These are phyloP conservation scores for Odontomachus brunneus DNA, from an alignment of 1,140 invertebrate genomes.

Conservation along the genomic window DNA sequence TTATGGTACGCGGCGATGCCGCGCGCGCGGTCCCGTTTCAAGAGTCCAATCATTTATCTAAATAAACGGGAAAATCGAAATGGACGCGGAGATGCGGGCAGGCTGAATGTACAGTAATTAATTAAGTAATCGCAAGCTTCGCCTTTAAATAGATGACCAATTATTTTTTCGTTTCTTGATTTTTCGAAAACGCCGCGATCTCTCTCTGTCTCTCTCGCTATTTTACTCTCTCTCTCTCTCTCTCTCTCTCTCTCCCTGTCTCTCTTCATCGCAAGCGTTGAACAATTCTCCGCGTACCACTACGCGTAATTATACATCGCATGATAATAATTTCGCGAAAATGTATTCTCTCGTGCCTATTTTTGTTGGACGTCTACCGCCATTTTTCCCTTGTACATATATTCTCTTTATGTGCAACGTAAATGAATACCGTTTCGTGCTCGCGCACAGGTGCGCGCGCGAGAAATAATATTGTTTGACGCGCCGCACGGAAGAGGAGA, in stretches of 20 bases:
- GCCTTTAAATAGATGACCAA: slow-evolving; percentile 3
- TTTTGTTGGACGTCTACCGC: slow-evolving; percentile 52
- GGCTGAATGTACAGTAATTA: slow-evolving; percentile 37
- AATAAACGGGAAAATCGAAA: slow-evolving; percentile 56
- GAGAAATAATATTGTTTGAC: slow-evolving; percentile 62
- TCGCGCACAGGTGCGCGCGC: slow-evolving; percentile 48
- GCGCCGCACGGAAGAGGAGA: slow-evolving; percentile 42
- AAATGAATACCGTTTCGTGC: slow-evolving; percentile 60
- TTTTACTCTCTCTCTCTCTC: background rate
- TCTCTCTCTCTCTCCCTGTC: slow-evolving; percentile 17
- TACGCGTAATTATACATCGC: slow-evolving; percentile 49
- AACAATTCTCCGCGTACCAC: slow-evolving; percentile 36
- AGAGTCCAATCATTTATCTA: slow-evolving; percentile 60
- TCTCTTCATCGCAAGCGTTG: background rate
- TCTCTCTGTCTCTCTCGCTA: background rate
- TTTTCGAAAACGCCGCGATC: slow-evolving; percentile 9
- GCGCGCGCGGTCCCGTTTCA: slow-evolving; percentile 46
- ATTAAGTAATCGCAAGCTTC: slow-evolving; percentile 42
- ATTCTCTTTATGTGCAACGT: slow-evolving; percentile 58
- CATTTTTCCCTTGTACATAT: slow-evolving; percentile 57
- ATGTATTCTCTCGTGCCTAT: slow-evolving; percentile 58
- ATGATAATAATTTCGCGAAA: slow-evolving; percentile 58
- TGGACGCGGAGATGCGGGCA: slow-evolving; percentile 31
- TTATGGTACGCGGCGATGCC: slow-evolving; percentile 49
- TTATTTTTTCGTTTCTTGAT: slow-evolving; percentile 53